These are phyloP conservation scores for Dynastes maya DNA, from an alignment of 2,888 invertebrate genomes.

Conservation along the genomic window DNA sequence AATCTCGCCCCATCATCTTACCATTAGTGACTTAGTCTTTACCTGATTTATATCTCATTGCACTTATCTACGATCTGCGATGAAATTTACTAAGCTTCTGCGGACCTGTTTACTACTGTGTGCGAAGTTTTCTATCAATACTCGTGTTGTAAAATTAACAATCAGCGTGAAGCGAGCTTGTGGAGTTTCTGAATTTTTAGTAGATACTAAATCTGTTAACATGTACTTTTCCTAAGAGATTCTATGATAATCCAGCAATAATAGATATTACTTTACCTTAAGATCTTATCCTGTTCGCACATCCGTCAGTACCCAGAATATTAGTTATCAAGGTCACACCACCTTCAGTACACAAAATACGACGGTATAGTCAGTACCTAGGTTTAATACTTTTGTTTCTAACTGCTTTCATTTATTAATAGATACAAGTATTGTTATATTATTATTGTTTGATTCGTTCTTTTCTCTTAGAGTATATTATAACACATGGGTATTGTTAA, in stretches of 20 bases:
- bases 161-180: slow-evolving; percentile 25
- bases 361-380: too few relatives aligned
- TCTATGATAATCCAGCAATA: not conserved
- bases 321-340: too few relatives aligned
- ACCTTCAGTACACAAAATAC: too few relatives aligned
- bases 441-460: too few relatives aligned
- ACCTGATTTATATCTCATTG: slow-evolving; percentile 55
- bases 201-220: not conserved
- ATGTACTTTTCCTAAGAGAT: not conserved
- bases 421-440: too few relatives aligned
- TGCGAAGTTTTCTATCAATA: slow-evolving; percentile 7
- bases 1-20: slow-evolving; percentile 60
- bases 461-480: too few relatives aligned
- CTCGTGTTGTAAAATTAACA: slow-evolving; percentile 33
- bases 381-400: too few relatives aligned
- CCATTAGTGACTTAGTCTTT: slow-evolving; percentile 62
- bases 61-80: slow-evolving; percentile 56
- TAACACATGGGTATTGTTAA: too few relatives aligned
- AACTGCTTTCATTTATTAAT: too few relatives aligned
- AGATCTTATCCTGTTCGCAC: too few relatives aligned
- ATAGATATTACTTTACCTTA: too few relatives aligned
- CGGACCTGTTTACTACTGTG: slow-evolving; percentile 21
- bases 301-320: too few relatives aligned
- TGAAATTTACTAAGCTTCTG: slow-evolving; percentile 47
- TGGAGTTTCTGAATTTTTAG: not conserved